A percentile compares a stretch with the other conserved stretches of the same genome.
phyloP scores from a whole-genome alignment of 1,140 invertebrate genomes.

The Laupala kohalensis region DNA sequence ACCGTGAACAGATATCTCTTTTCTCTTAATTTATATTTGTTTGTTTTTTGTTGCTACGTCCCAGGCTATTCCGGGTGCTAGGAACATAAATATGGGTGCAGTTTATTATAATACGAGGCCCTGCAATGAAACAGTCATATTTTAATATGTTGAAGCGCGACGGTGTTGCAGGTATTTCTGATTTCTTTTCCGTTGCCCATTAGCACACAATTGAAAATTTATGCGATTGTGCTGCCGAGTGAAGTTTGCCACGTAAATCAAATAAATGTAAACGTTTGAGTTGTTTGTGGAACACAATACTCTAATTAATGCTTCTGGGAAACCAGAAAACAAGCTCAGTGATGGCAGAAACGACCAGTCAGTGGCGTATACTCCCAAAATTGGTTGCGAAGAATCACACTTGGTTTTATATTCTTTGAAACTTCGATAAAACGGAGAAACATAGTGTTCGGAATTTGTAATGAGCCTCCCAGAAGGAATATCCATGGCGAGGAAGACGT shows the following conservation, averaged over 20 bases:
- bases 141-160: background rate
- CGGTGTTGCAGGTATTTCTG: background rate
- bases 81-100: background rate
- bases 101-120: no score
- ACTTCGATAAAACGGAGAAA: background rate
- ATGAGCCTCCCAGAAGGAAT: background rate
- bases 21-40: background rate
- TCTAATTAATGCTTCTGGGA: no score
- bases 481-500: no score
- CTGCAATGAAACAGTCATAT: background rate
- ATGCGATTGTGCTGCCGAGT: no score
- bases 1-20: background rate
- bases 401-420: background rate
- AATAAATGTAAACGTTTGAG: no score
- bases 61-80: background rate
- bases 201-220: background rate
- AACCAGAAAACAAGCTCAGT: no score
- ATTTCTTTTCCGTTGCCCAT: background rate
- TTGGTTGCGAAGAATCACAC: background rate
- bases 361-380: no score
- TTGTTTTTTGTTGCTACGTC: background rate
- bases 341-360: no score
- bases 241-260: no score
- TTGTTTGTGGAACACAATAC: no score
- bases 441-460: background rate